Evolutionary conservation across 2,888 invertebrate species (phyloP), one percentile per base, ranked within the genome.

Genomic region (Halictus quadricinctus): DNA sequence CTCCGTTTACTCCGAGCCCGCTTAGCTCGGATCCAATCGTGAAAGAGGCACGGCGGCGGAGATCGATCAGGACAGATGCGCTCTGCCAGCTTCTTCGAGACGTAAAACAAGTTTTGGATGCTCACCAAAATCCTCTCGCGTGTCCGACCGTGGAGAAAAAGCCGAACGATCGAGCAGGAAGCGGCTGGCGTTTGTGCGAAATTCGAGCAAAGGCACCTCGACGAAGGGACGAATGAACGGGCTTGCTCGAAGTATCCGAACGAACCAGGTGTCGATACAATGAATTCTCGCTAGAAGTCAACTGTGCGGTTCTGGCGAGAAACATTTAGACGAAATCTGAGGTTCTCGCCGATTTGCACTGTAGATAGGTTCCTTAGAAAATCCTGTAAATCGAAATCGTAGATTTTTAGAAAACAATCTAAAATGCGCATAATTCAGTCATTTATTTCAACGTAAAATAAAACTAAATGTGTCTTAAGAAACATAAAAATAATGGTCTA

Each of bases 51-150:
- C 72, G 66, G 29, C 66, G 18, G 79, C 77, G 82, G 46, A 81
- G 87, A 87, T 87, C 88, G 87, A 88, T 87, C 85, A 75, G 82
- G 80, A 83, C 88, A 87, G 88, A 88, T 87, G 88, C n/a, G 88
- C 83, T 29, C 29, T 29, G 29, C 80, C 66, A 36, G 69, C 41
- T 76, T 80, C 80, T 46, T 58, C 78, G 72, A 81, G 76, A 84
- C 88, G 87, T 87, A 83, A 85, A 88, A 88, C 88, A 79, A 83
- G 76, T 86, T 85, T 88, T 88, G 88, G 88, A 86, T 36, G 66
- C 50, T 15, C 76, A 86, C 84, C 88, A 86, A 88, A 83, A 81
- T 72, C 54, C 77, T 70, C 81, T 80, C 72, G 73, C 72, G 74
- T 80, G 79, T 79, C 79, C 80, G 48, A 66, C 46, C 72, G 58